Conservation (phyloP, 2,797 vertebrate genomes). For the Gobionotothen gibberifrons region DNA sequence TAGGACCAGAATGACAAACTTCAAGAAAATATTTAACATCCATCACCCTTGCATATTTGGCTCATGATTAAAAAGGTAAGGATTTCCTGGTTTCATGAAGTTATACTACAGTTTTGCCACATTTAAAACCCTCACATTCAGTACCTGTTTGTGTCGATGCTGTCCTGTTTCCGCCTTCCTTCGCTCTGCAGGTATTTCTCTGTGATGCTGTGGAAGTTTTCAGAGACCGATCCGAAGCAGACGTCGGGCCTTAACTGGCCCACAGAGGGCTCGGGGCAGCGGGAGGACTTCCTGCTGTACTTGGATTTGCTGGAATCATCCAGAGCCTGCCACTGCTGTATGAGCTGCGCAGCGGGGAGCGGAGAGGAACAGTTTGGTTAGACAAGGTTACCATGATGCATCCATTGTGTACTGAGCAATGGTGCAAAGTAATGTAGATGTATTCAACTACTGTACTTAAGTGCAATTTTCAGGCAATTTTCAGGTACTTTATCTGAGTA, state of each 20-base stretch:
- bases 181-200: conserved; percentile 83
- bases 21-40: neutral
- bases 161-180: neutral
- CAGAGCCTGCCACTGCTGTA: conserved; percentile 87
- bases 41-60: neutral
- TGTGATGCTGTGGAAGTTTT: conserved; percentile 88
- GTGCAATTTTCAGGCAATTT: too few relatives aligned
- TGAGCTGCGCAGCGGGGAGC: conserved; percentile 77
- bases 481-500: too few relatives aligned
- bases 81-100: neutral
- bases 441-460: too few relatives aligned
- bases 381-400: accelerated
- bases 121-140: neutral
- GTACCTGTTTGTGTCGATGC: conserved; percentile 85
- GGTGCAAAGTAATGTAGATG: too few relatives aligned
- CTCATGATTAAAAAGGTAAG: neutral
- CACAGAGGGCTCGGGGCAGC: conserved; percentile 92
- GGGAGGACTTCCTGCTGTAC: conserved; percentile 85
- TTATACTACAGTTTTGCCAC: neutral
- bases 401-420: too few relatives aligned
- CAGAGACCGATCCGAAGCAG: conserved; percentile 93
- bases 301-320: conserved; percentile 82
- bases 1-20: neutral
- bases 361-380: neutral
- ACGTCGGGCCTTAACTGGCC: conserved; percentile 88